Conservation (phyloP, 2,888 invertebrate species). For the Eupelmus urozonus region DNA sequence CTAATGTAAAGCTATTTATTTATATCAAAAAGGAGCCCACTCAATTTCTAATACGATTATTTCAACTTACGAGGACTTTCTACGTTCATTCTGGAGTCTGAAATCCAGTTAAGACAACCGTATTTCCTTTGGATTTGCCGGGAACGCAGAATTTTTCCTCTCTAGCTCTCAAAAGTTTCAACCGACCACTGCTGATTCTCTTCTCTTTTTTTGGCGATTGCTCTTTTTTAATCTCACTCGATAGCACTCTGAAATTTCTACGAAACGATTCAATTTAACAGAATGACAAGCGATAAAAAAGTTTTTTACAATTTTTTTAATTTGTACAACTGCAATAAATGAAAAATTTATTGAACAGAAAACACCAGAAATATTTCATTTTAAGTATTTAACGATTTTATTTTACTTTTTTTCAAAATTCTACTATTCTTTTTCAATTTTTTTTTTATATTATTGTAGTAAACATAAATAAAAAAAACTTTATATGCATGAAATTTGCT, state of each 20-base stretch:
- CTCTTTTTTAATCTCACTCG: neutral
- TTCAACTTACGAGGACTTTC: constrained; percentile 3
- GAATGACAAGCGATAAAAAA: too few relatives aligned
- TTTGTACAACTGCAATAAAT: neutral
- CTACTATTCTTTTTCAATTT: too few relatives aligned
- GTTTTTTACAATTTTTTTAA: constrained; percentile 1
- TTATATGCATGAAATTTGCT: too few relatives aligned
- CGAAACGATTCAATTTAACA: constrained; percentile 16
- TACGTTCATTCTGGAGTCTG: neutral
- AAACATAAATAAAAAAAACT: too few relatives aligned
- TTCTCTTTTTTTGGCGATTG: neutral
- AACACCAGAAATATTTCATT: too few relatives aligned
- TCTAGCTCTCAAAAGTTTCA: constrained; percentile 4
- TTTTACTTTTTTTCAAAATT: too few relatives aligned
- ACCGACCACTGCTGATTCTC: neutral
- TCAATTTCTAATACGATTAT: constrained; percentile 38
- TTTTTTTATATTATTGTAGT: too few relatives aligned
- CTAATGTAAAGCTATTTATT: too few relatives aligned
- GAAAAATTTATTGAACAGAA: too few relatives aligned
- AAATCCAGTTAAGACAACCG: constrained; percentile 27
- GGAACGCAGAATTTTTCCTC: constrained; percentile 7
- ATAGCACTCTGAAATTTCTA: neutral
- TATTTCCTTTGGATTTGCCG: constrained; percentile 23
- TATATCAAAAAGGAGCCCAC: too few relatives aligned
- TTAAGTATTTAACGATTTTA: too few relatives aligned